phyloP scores from a whole-genome alignment of 2,888 invertebrate species.

The Rhyacophila evoluta region DNA sequence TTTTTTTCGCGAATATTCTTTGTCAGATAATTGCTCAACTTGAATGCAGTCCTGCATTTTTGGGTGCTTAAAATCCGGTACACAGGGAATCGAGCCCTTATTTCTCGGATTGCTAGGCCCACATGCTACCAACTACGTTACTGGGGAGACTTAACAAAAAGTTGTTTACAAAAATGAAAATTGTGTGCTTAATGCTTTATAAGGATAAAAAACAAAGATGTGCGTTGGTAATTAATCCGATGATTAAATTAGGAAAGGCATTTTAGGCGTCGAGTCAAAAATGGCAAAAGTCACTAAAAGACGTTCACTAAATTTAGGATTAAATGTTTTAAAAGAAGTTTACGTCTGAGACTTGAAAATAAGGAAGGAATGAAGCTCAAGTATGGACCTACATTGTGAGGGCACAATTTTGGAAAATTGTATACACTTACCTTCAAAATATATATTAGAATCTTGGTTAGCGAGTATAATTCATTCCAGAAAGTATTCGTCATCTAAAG shows the following conservation, averaged over 20 bases:
- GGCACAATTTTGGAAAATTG: not conserved
- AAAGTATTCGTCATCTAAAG: too few species aligned
- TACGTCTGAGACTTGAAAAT: not conserved
- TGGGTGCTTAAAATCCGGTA: too few species aligned
- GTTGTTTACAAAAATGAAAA: not conserved
- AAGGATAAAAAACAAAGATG: not conserved
- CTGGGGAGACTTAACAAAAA: too few species aligned
- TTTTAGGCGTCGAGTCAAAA: not conserved
- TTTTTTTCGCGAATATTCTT: too few species aligned
- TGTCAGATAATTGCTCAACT: too few species aligned
- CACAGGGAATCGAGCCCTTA: too few species aligned
- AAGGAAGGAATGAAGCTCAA: not conserved
- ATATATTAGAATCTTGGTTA: too few species aligned
- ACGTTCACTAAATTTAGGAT: not conserved
- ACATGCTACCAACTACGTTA: not conserved
- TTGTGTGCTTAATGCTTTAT: not conserved
- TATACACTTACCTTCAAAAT: too few species aligned
- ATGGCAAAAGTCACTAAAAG: not conserved
- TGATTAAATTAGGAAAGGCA: conserved; percentile 1
- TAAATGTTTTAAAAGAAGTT: conserved; percentile 1
- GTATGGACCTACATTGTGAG: not conserved
- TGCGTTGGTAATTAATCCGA: not conserved
- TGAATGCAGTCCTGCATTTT: too few species aligned
- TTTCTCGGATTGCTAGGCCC: not conserved
- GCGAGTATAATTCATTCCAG: too few species aligned